Conservation (phyloP, 2,888 invertebrate species). For the Xanthorhoe spadicearia region DNA sequence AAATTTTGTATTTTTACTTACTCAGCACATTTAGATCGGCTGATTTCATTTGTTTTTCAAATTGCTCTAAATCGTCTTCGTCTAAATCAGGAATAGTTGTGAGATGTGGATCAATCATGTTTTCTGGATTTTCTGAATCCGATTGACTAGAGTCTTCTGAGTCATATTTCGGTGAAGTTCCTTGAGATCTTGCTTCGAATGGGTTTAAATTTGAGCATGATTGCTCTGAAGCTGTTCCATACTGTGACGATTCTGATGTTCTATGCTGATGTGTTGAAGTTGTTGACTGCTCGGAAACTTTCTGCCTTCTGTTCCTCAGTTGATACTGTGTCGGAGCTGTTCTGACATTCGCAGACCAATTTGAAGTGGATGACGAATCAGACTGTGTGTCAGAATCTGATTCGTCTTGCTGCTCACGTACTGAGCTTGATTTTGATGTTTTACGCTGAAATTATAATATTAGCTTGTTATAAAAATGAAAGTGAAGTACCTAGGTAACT, state of each 20-base stretch:
- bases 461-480: too few relatives aligned
- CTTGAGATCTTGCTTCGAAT: neutral
- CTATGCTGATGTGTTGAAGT: conserved; percentile 18
- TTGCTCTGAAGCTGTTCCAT: neutral
- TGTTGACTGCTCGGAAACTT: conserved; percentile 25
- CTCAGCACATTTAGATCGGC: conserved; percentile 25
- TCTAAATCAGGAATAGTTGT: conserved; percentile 9
- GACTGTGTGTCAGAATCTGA: conserved; percentile 10
- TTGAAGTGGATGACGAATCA: conserved; percentile 1
- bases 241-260: conserved; percentile 24
- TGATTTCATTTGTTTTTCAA: conserved; percentile 6
- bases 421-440: conserved; percentile 27
- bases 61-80: conserved; percentile 4
- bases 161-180: conserved; percentile 8
- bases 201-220: neutral
- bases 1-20: conserved; percentile 25
- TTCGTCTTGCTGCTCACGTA: conserved; percentile 10
- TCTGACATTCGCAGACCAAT: conserved; percentile 10
- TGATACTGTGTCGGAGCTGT: conserved; percentile 13
- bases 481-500: too few relatives aligned
- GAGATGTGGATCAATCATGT: conserved; percentile 12
- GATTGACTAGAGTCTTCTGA: conserved; percentile 21
- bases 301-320: conserved; percentile 13
- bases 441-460: conserved; percentile 34
- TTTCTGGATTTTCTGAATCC: conserved; percentile 16